Conservation (phyloP, 2,888 invertebrate species). For the Apotomis capreana region DNA sequence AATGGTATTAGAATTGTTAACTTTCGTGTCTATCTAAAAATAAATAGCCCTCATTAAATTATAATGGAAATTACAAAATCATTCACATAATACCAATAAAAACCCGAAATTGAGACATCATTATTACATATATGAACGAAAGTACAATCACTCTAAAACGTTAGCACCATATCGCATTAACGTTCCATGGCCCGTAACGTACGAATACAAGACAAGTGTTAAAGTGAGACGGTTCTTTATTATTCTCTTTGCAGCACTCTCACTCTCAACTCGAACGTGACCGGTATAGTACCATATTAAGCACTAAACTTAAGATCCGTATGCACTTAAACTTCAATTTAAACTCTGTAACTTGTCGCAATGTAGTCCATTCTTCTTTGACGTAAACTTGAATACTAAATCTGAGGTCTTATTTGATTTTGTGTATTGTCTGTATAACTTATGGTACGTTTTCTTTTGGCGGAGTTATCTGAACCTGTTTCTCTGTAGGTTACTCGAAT, state of each 20-base stretch:
- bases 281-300: conserved; percentile 29
- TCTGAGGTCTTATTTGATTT: conserved; percentile 15
- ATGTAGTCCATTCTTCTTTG: not conserved
- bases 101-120: conserved; percentile 6
- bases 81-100: conserved; percentile 6
- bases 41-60: not conserved
- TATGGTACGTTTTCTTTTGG: conserved; percentile 8
- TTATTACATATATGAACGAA: conserved; percentile 3
- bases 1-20: no score
- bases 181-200: not conserved
- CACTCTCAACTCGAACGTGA: conserved; percentile 32
- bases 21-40: no score
- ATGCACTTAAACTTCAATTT: not conserved
- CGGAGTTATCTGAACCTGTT: conserved; percentile 24
- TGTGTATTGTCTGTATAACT: not conserved
- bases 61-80: not conserved
- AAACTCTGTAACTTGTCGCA: not conserved
- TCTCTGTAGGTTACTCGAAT: conserved; percentile 9
- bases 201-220: conserved; percentile 3
- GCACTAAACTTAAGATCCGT: conserved; percentile 24
- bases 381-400: conserved; percentile 20
- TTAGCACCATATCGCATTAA: not conserved
- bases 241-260: conserved; percentile 21
- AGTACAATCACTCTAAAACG: conserved; percentile 19
- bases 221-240: not conserved